phyloP scores from a whole-genome alignment of 2,797 vertebrate species.

The Myripristis jacobus region DNA sequence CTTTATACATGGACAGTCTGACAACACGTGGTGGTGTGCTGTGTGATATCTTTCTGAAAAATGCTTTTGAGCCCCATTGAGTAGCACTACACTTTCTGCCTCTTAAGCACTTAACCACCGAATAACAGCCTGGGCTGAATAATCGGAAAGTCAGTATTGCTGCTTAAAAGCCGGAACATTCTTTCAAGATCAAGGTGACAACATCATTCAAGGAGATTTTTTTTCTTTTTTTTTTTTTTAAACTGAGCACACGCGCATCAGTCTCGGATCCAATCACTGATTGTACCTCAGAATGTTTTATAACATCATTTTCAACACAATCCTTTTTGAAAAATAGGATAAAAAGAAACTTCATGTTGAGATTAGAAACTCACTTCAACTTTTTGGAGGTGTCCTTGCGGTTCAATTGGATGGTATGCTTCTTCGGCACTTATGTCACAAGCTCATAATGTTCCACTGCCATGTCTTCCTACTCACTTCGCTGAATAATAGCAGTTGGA shows the following conservation, averaged over 20 bases:
- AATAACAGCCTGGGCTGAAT: too few relatives aligned
- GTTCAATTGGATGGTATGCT: neutral
- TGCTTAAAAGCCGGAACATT: slow-evolving; percentile 1
- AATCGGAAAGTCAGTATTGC: neutral
- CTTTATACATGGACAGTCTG: too few relatives aligned
- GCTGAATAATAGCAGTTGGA: slow-evolving; percentile 14
- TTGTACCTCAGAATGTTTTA: too few relatives aligned
- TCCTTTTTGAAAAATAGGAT: too few relatives aligned
- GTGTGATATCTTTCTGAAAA: neutral
- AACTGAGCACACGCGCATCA: too few relatives aligned
- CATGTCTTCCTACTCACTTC: slow-evolving; percentile 4
- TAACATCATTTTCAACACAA: too few relatives aligned
- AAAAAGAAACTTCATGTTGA: too few relatives aligned
- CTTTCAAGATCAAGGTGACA: slow-evolving; percentile 3
- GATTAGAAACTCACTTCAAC: neutral
- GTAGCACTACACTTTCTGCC: too few relatives aligned
- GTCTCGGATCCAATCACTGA: too few relatives aligned
- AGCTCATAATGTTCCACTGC: neutral
- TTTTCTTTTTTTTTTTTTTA: neutral
- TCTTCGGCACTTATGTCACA: too few relatives aligned
- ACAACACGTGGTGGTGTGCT: neutral
- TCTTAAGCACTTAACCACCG: too few relatives aligned
- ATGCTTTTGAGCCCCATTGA: too few relatives aligned
- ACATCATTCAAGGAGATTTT: neutral
- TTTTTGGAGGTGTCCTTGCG: neutral